A percentile compares a stretch with the other conserved stretches of the same genome.
These are phyloP conservation scores for Eublepharis macularius DNA, from an alignment of 2,113 vertebrate species.

Conservation along the genomic window DNA sequence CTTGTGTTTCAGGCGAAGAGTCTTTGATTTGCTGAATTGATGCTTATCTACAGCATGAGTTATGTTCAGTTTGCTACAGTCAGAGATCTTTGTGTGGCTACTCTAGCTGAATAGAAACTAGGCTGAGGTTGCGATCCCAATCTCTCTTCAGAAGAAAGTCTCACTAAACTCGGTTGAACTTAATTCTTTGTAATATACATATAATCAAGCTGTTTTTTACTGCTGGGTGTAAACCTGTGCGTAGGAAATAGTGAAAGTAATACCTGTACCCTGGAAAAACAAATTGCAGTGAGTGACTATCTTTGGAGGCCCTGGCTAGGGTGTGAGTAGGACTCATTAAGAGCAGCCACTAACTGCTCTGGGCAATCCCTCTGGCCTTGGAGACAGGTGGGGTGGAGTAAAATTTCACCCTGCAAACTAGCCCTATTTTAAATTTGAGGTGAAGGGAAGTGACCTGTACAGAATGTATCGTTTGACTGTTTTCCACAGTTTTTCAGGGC, in stretches of 20 bases:
- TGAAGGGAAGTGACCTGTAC: too few relatives aligned
- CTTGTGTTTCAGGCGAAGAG: neutral
- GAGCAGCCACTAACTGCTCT: neutral
- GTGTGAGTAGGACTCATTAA: neutral
- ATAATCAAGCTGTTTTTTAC: neutral
- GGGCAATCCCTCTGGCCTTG: neutral
- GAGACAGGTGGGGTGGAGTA: neutral
- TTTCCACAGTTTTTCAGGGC: neutral
- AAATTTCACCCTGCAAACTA: neutral
- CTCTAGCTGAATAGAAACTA: neutral
- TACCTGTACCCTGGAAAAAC: neutral
- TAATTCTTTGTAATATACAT: neutral
- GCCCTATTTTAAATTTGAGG: neutral
- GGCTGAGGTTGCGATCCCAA: neutral
- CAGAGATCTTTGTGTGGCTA: neutral
- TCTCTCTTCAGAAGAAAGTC: neutral
- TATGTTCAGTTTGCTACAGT: rapidly evolving
- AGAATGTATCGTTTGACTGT: neutral
- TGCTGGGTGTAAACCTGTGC: neutral
- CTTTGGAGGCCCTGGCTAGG: neutral
- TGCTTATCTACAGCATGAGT: neutral
- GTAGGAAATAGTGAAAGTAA: too few relatives aligned
- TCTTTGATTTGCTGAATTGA: neutral
- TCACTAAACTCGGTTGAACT: neutral
- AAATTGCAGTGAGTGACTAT: neutral